These are phyloP conservation scores for Scolopax rusticola DNA, from an alignment of 2,797 vertebrate species.

Conservation along the genomic window DNA sequence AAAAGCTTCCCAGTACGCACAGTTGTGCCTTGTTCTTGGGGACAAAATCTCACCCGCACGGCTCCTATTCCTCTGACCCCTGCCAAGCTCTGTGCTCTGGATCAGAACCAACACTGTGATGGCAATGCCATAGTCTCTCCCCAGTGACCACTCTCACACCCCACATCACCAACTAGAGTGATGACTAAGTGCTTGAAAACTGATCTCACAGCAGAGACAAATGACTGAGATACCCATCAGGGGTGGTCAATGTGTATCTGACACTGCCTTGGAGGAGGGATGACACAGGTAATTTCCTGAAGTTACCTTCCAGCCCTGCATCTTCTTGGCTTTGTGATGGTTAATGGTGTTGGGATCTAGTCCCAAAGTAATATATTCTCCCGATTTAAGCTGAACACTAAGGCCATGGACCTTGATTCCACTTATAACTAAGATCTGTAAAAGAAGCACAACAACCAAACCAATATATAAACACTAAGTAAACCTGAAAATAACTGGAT, in stretches of 20 bases:
- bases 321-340: background rate
- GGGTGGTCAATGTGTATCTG: background rate
- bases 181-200: background rate
- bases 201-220: background rate
- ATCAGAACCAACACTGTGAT: fast-evolving
- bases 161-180: background rate
- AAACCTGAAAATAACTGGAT: background rate
- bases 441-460: background rate
- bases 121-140: background rate
- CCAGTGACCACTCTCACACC: background rate
- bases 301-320: background rate
- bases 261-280: background rate
- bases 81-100: fast-evolving
- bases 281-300: background rate
- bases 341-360: background rate
- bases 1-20: fast-evolving
- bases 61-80: background rate
- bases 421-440: background rate
- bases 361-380: background rate
- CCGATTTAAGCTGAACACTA: conserved; percentile 8
- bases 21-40: background rate
- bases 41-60: fast-evolving
- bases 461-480: background rate
- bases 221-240: background rate
- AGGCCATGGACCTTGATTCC: background rate